Conservation (phyloP, 2,113 vertebrate species). For the Pluvianellus socialis region DNA sequence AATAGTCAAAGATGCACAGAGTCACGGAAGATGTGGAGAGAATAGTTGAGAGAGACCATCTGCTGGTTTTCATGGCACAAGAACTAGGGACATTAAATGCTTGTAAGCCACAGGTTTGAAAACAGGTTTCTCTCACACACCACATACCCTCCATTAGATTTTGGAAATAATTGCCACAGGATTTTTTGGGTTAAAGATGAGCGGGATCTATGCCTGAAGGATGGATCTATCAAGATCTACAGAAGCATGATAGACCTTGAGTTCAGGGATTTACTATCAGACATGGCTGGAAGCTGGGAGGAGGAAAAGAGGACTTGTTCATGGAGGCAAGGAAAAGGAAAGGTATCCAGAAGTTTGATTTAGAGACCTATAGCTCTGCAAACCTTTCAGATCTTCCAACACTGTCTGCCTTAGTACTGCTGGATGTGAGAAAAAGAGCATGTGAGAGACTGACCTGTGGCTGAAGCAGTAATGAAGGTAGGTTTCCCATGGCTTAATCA, state of each 20-base stretch:
- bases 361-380: background rate
- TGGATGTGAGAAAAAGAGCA: background rate
- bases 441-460: background rate
- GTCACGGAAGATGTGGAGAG: background rate
- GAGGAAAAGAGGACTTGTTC: background rate
- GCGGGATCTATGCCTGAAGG: background rate
- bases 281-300: background rate
- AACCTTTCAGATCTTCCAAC: background rate
- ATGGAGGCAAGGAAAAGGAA: background rate
- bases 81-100: background rate
- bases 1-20: background rate
- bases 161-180: background rate
- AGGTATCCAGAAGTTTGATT: background rate
- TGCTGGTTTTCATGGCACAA: background rate
- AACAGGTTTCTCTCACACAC: background rate
- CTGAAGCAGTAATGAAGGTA: background rate
- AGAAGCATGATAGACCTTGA: background rate
- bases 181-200: background rate
- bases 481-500: background rate
- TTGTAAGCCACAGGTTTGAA: background rate
- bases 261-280: background rate
- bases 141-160: accelerated
- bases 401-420: background rate
- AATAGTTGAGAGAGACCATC: background rate
- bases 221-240: background rate